Evolutionary conservation across 1,140 invertebrate species (phyloP).

Genomic region (Solen grandis): DNA sequence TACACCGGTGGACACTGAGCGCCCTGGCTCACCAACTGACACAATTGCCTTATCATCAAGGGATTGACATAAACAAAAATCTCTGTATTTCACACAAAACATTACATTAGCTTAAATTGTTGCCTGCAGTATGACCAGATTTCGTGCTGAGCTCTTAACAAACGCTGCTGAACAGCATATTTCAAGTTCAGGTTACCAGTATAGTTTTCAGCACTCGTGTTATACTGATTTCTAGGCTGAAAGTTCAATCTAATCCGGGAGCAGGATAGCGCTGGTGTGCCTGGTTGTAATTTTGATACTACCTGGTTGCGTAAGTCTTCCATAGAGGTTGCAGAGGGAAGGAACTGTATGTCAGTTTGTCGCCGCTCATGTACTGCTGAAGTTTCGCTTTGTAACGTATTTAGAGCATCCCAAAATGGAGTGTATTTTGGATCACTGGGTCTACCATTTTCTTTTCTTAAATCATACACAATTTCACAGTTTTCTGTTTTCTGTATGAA

Average conservation of each 20-base stretch:
- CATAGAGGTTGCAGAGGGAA: constrained; percentile 29
- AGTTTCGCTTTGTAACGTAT: neutral
- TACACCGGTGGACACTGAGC: constrained; percentile 19
- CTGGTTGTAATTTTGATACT: neutral
- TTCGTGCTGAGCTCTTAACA: constrained; percentile 27
- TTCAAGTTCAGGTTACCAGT: constrained; percentile 32
- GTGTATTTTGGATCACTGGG: constrained; percentile 14
- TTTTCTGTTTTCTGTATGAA: neutral
- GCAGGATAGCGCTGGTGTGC: constrained; percentile 34
- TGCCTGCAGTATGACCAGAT: constrained; percentile 12
- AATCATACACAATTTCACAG: constrained; percentile 13
- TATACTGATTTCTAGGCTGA: constrained; percentile 22
- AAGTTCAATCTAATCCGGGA: constrained; percentile 39
- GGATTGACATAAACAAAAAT: constrained; percentile 1
- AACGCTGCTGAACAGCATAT: constrained; percentile 43
- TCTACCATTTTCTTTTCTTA: constrained; percentile 13
- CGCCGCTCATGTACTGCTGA: constrained; percentile 39
- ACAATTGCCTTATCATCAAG: constrained; percentile 48
- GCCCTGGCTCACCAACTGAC: constrained; percentile 32
- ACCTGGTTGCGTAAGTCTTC: constrained; percentile 26
- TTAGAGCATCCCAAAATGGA: constrained; percentile 15
- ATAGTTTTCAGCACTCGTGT: constrained; percentile 26
- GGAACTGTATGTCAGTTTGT: constrained; percentile 23
- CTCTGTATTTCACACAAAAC: neutral
- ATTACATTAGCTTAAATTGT: neutral